Evolutionary conservation across 2,888 invertebrate genomes (phyloP).

Genomic region (Trachelus stipa): DNA sequence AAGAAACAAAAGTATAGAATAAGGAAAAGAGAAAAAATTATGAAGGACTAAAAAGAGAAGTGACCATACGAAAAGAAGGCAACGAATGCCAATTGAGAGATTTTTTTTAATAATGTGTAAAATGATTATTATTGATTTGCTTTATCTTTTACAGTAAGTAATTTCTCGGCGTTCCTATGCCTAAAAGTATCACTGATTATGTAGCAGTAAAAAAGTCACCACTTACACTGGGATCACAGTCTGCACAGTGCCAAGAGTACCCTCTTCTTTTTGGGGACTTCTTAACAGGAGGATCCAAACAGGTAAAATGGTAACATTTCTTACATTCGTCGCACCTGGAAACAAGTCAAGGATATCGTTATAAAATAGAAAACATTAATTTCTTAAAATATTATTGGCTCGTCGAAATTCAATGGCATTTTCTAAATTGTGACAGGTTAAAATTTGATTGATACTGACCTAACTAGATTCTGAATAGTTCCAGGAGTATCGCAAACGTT

Average conservation of each 20-base stretch:
- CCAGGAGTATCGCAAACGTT: constrained; percentile 76
- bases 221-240: constrained; percentile 91
- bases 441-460: constrained; percentile 67
- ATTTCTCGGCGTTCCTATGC: constrained; percentile 8
- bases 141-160: constrained; percentile 21
- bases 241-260: constrained; percentile 96
- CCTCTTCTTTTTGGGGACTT: constrained; percentile 94
- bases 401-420: neutral
- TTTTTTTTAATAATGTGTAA: constrained; percentile 20
- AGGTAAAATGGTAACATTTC: constrained; percentile 91
- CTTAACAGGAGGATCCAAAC: constrained; percentile 93
- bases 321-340: constrained; percentile 90
- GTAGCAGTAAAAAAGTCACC: constrained; percentile 25
- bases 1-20: neutral
- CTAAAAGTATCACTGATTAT: constrained; percentile 27
- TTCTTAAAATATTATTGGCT: constrained; percentile 1
- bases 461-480: constrained; percentile 75
- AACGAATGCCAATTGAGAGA: constrained; percentile 16
- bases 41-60: constrained; percentile 7
- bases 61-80: constrained; percentile 10
- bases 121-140: constrained; percentile 22
- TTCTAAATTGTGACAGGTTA: neutral
- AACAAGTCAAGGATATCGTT: constrained; percentile 17
- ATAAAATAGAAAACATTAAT: constrained; percentile 3
- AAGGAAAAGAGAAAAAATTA: constrained; percentile 12